Base-by-base conservation (phyloP, 2,797 vertebrate species). In the Eutrigla gurnardus region DNA sequence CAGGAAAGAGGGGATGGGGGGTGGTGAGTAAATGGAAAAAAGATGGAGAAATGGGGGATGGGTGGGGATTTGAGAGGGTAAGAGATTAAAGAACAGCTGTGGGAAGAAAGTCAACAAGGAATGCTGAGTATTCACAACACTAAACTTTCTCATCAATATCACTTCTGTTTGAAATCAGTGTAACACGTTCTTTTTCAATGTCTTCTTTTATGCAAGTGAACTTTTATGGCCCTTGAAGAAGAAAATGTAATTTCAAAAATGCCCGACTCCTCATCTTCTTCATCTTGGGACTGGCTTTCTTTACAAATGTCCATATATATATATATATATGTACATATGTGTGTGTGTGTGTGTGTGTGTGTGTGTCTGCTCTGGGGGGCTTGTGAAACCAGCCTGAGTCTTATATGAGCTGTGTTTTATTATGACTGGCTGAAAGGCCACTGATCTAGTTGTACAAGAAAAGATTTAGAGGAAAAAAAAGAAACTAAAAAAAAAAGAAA, bases 371-470 rank as follows among this genome's bases (percentile, higher is more conserved):
- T 49, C 57, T 79, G 66, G 77, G 81, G 81, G 81, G 71, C 81
- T 86, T 85, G 86, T 89, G 86, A 88, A 86, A 88, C 70, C 85
- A 81, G 84, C 82, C 85, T 10, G 73, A 84, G 82, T 72, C 87
- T 13, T 6, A 84, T 68, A 86, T 73, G 81, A 83, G 80, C 83
- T 82, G 77, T 83, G 74, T 92, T 92, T 91, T 89, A 91, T 91
- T 89, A 89, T 90, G 87, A 89, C 87, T 83, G 87, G 83, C 87
- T 90, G 76, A 85, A 88, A 86, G 83, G 75, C 83, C 68, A 49
- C 81, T 83, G 88, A 89, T 90, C 84, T 85, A 76, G 76, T 85
- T 81, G 86, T 80, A 82, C 87, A 75, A 72, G 73, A 80, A 54
- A 59, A 78, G 75, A 84, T 88, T 86, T 84, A 35, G 73, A 73